phyloP scores from a whole-genome alignment of 1,140 invertebrate genomes.

The Aculops lycopersici region DNA sequence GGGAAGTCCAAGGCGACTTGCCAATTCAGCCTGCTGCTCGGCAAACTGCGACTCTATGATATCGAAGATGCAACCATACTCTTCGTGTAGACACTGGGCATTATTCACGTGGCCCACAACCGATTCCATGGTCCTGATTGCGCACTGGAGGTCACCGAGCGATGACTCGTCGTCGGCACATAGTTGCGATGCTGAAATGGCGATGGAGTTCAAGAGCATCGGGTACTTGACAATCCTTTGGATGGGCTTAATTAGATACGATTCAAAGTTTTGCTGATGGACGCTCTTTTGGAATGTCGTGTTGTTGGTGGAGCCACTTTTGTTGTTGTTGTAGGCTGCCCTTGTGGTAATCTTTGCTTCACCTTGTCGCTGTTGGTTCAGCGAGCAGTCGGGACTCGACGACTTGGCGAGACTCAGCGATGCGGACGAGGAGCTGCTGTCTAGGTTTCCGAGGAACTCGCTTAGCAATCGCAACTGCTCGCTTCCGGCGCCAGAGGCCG shows the following conservation, averaged over 20 bases:
- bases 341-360: too few relatives aligned
- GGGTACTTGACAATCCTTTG: constrained; percentile 94
- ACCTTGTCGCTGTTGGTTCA: too few relatives aligned
- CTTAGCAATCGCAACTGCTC: too few relatives aligned
- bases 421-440: too few relatives aligned
- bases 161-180: constrained; percentile 67
- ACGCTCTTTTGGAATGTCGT: too few relatives aligned
- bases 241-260: constrained; percentile 93
- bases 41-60: constrained; percentile 73
- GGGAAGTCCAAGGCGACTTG: too few relatives aligned
- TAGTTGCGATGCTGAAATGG: constrained; percentile 53
- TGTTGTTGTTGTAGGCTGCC: too few relatives aligned
- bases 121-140: constrained; percentile 47
- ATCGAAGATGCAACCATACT: constrained; percentile 91
- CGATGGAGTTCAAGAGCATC: constrained; percentile 60
- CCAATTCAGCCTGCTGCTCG: constrained; percentile 25
- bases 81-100: constrained; percentile 96
- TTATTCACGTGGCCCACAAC: constrained; percentile 98
- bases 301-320: too few relatives aligned
- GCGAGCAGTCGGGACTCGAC: too few relatives aligned
- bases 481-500: too few relatives aligned
- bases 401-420: too few relatives aligned
- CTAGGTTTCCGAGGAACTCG: too few relatives aligned
- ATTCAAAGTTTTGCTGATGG: constrained; percentile 69
- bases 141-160: constrained; percentile 41